Percentiles rank a stretch among this genome's conserved stretches.
Evolutionary conservation across 2,888 invertebrate species (phyloP).

Genomic region (Eupeodes luniger): DNA sequence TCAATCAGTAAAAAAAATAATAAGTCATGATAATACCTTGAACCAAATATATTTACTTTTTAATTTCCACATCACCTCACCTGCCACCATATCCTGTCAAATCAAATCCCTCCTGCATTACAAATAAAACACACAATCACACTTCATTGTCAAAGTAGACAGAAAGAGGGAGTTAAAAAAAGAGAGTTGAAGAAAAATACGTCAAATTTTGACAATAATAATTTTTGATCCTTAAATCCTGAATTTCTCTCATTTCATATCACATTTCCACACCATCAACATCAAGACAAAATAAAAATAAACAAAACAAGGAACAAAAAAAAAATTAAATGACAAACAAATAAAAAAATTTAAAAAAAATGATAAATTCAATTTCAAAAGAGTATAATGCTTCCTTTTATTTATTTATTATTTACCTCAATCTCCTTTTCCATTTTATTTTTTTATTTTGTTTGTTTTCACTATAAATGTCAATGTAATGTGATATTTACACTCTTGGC

Average conservation of each 20-base stretch:
- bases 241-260: conserved; percentile 39
- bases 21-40: too few relatives aligned
- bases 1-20: too few relatives aligned
- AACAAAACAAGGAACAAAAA: background rate
- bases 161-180: background rate
- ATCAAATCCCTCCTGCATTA: background rate
- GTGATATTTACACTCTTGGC: conserved; percentile 28
- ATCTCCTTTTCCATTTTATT: conserved; percentile 13
- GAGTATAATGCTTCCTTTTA: conserved; percentile 49
- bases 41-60: background rate
- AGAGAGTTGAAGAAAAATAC: background rate
- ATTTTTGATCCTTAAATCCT: conserved; percentile 25
- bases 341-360: conserved; percentile 18
- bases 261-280: background rate
- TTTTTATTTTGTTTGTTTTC: background rate
- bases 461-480: conserved; percentile 36
- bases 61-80: background rate
- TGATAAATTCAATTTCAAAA: conserved; percentile 48
- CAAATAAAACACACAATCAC: background rate
- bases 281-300: background rate
- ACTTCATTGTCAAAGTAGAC: conserved; percentile 12
- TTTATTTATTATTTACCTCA: conserved; percentile 18
- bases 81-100: background rate
- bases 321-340: conserved; percentile 41
- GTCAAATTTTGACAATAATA: conserved; percentile 21